Evolutionary conservation across 2,113 vertebrate genomes (phyloP).

Genomic region (Plecotus auritus): DNA sequence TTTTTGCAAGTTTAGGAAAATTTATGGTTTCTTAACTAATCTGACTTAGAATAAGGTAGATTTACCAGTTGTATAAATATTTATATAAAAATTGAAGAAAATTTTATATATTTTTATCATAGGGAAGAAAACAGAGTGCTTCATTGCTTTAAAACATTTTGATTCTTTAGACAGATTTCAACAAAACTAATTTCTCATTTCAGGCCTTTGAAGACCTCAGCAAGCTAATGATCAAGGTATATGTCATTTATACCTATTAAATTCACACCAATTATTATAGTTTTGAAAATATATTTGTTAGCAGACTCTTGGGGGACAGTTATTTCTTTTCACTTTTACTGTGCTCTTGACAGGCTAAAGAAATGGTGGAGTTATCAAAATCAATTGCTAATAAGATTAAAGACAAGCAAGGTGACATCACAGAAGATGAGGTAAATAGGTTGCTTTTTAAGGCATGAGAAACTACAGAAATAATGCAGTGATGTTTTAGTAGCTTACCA

Average conservation of each 20-base stretch:
- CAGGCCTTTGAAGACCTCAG: slow-evolving; percentile 99
- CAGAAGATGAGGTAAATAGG: slow-evolving; percentile 93
- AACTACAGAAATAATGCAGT: neutral
- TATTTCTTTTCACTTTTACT: slow-evolving; percentile 27
- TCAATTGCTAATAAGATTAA: slow-evolving; percentile 99
- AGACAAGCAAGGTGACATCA: slow-evolving; percentile 98
- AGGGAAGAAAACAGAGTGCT: neutral
- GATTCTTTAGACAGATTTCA: slow-evolving; percentile 31
- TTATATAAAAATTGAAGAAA: slow-evolving; percentile 31
- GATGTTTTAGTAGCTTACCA: neutral
- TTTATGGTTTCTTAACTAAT: slow-evolving; percentile 16
- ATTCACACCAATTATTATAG: neutral
- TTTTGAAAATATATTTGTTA: slow-evolving; percentile 30
- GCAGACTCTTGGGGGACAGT: neutral
- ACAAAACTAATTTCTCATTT: slow-evolving; percentile 64
- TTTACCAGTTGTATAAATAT: neutral
- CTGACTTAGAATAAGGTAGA: neutral
- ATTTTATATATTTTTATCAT: neutral
- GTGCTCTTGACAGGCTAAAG: slow-evolving; percentile 89
- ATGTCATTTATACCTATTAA: neutral
- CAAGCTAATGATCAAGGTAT: slow-evolving; percentile 98
- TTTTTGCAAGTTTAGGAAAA: neutral
- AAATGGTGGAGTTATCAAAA: slow-evolving; percentile 98
- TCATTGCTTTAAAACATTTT: slow-evolving; percentile 25
- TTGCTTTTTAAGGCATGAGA: neutral